phyloP scores from a whole-genome alignment of 2,113 vertebrate genomes.

The Sialia sialis region DNA sequence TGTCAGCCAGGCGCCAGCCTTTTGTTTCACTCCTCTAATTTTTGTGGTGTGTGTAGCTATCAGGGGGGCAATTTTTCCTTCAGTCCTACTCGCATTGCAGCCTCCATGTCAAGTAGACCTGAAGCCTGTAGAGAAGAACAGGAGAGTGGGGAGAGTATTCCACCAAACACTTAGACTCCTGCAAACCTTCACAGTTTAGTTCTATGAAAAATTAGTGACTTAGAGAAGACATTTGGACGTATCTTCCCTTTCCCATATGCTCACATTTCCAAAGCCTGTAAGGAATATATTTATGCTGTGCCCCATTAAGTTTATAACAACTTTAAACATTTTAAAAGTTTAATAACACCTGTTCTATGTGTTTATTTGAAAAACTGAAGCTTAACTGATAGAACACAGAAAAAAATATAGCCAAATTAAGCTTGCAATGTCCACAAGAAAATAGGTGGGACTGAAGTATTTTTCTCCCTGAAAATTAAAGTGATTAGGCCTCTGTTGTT shows the following conservation, averaged over 20 bases:
- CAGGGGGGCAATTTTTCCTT: not conserved
- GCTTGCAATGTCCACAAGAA: not conserved
- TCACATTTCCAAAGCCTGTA: not conserved
- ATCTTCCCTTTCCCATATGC: not conserved
- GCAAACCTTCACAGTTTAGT: not conserved
- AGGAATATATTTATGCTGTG: not conserved
- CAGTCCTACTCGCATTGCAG: not conserved
- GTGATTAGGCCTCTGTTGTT: not conserved
- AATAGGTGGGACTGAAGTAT: not conserved
- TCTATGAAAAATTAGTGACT: not conserved
- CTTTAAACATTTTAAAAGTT: not conserved
- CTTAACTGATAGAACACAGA: not conserved
- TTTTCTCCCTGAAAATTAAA: not conserved
- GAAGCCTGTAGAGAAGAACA: not conserved
- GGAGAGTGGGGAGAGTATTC: not conserved
- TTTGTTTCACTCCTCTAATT: conserved; percentile 15
- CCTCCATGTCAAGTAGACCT: not conserved
- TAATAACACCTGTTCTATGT: not conserved
- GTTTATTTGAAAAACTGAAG: not conserved
- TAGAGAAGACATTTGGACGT: not conserved
- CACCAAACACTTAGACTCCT: not conserved
- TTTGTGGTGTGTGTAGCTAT: conserved; percentile 13
- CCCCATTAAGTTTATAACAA: not conserved
- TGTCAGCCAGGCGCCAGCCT: not conserved
- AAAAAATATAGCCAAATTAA: not conserved